phyloP scores from a whole-genome alignment of 35 echinoderm and acorn worm species.

The Lytechinus pictus region DNA sequence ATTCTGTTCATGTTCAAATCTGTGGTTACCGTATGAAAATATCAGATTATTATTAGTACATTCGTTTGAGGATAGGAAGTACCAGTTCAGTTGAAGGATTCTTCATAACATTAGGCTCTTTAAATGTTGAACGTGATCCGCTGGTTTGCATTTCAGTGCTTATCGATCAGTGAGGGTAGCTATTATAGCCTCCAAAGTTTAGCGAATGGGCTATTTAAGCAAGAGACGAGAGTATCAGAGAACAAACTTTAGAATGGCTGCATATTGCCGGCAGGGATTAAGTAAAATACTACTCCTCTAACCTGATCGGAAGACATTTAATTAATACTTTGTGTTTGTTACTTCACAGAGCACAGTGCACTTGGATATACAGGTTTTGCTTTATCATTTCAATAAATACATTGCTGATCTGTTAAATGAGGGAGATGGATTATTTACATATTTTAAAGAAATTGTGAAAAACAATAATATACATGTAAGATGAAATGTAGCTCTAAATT shows the following conservation, averaged over 20 bases:
- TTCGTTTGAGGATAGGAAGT: neutral
- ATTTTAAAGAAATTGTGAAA: too few relatives aligned
- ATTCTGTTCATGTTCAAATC: neutral
- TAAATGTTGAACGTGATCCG: neutral
- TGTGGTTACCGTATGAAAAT: neutral
- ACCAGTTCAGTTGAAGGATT: neutral
- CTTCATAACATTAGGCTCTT: neutral
- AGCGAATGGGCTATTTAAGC: conserved; percentile 1
- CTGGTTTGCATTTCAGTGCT: conserved; percentile 17
- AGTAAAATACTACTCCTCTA: neutral
- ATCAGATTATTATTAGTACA: neutral
- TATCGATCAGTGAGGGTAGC: neutral
- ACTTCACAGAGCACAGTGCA: neutral
- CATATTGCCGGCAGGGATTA: neutral
- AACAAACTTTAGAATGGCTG: neutral
- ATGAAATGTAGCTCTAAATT: too few relatives aligned
- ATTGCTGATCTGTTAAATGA: too few relatives aligned
- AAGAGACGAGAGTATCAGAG: neutral
- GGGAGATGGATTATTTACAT: too few relatives aligned
- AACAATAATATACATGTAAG: too few relatives aligned
- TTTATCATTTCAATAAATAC: neutral
- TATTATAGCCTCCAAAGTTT: conserved; percentile 3
- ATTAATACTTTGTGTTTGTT: neutral
- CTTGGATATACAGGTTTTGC: neutral
- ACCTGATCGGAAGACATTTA: neutral